Evolutionary conservation across 2,888 invertebrate genomes (phyloP).

Genomic region (Melinaea marsaeus): DNA sequence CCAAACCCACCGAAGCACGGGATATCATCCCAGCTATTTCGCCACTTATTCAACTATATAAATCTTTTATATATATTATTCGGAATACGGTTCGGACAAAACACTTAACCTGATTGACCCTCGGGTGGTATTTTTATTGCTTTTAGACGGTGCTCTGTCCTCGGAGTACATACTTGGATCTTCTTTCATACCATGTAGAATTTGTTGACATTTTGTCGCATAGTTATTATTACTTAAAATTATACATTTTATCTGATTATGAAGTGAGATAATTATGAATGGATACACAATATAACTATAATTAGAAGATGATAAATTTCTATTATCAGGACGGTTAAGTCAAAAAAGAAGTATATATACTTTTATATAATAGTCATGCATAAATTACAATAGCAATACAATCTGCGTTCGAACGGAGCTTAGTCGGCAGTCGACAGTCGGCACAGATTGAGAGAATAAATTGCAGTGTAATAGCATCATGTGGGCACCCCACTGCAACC

Average conservation of each 20-base stretch:
- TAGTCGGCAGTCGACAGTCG: slow-evolving; percentile 38
- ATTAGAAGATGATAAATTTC: too few species aligned
- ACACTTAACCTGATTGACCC: slow-evolving; percentile 71
- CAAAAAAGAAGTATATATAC: not conserved
- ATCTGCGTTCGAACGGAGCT: slow-evolving; percentile 26
- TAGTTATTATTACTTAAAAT: too few species aligned
- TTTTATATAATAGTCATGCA: slow-evolving; percentile 2
- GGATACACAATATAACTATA: too few species aligned
- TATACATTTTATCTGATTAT: too few species aligned
- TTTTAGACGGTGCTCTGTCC: slow-evolving; percentile 44
- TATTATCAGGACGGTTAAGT: too few species aligned
- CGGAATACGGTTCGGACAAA: slow-evolving; percentile 54
- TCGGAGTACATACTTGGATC: slow-evolving; percentile 31
- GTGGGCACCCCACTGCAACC: slow-evolving; percentile 43
- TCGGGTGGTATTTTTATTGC: slow-evolving; percentile 66
- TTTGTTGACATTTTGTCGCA: not conserved
- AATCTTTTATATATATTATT: slow-evolving; percentile 61
- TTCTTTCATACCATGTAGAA: not conserved
- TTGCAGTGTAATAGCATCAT: slow-evolving; percentile 64
- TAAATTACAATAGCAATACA: slow-evolving; percentile 24
- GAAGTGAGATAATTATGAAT: too few species aligned
- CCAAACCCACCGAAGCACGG: slow-evolving; percentile 33
- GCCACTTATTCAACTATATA: slow-evolving; percentile 51
- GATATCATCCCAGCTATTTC: slow-evolving; percentile 56
- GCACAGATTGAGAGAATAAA: slow-evolving; percentile 66